Percentiles rank a stretch among this genome's conserved stretches.
Conservation (phyloP, 1,140 invertebrate genomes). For the Babylonia areolata region DNA sequence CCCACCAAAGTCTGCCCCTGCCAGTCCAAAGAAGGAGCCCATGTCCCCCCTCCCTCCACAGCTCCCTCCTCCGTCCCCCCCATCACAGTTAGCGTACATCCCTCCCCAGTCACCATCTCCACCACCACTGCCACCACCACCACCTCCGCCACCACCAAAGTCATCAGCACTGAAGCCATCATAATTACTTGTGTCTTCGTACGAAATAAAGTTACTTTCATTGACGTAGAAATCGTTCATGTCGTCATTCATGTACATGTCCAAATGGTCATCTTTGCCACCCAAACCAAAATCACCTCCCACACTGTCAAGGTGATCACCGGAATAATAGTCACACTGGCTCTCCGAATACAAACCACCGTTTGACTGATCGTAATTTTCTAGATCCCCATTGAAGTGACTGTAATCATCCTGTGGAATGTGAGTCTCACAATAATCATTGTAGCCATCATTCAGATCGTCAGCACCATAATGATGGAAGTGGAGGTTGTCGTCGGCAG, state of each 20-base stretch:
- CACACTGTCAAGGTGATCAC: constrained; percentile 3
- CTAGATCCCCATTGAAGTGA: constrained; percentile 17
- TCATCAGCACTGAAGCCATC: constrained; percentile 24
- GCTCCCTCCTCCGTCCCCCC: constrained; percentile 10
- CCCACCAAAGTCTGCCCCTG: constrained; percentile 24
- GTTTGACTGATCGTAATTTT: constrained; percentile 1
- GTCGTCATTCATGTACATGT: neutral
- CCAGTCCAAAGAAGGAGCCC: neutral
- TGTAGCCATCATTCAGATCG: neutral
- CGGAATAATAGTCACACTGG: neutral
- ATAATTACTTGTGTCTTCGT: constrained; percentile 20
- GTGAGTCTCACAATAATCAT: constrained; percentile 15
- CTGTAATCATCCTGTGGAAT: constrained; percentile 26
- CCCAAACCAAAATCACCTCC: neutral
- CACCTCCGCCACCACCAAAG: constrained; percentile 2
- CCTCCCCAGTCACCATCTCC: constrained; percentile 22
- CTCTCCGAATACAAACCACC: neutral
- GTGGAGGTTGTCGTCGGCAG: neutral
- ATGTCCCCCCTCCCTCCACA: neutral
- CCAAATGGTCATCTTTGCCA: constrained; percentile 1
- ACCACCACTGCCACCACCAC: constrained; percentile 1
- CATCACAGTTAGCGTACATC: constrained; percentile 20
- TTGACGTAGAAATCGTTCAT: constrained; percentile 19
- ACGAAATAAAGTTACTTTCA: constrained; percentile 26
- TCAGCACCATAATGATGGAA: constrained; percentile 4